A percentile compares a stretch with the other conserved stretches of the same genome.
These are phyloP conservation scores for Apeltes quadracus DNA, from an alignment of 2,113 vertebrate species.

Conservation along the genomic window DNA sequence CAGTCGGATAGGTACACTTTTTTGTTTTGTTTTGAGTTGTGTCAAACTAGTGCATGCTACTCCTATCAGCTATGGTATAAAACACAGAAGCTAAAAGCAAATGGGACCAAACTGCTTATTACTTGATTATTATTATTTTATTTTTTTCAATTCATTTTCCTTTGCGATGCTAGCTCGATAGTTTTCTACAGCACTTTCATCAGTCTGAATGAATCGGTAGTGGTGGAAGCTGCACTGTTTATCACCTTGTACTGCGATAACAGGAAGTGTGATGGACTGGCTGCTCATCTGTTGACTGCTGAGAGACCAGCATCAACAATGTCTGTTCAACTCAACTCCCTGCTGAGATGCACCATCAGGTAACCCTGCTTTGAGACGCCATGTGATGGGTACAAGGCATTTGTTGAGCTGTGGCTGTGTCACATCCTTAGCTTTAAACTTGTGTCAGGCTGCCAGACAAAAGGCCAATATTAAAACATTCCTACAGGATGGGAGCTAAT, in stretches of 20 bases:
- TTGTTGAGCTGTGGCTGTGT: not conserved
- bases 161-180: not conserved
- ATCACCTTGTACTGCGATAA: not conserved
- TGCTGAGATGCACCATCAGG: slow-evolving; percentile 70
- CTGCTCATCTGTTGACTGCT: slow-evolving; percentile 1
- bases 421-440: not conserved
- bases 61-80: not conserved
- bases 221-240: not conserved
- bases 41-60: too few species aligned
- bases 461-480: not conserved
- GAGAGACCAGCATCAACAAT: slow-evolving; percentile 33
- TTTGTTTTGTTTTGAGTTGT: too few species aligned
- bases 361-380: slow-evolving; percentile 17
- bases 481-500: not conserved
- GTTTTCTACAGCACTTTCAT: not conserved
- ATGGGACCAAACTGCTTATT: not conserved
- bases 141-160: too few species aligned
- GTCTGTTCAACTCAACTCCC: slow-evolving; percentile 64
- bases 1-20: too few species aligned
- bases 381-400: not conserved
- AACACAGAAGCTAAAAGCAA: not conserved
- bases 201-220: not conserved
- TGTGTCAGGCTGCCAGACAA: too few species aligned
- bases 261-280: slow-evolving; percentile 4
- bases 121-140: too few species aligned